Percentiles rank a stretch among this genome's conserved stretches.
phyloP scores from a whole-genome alignment of 2,797 vertebrate genomes.

The Lacerta bilineata region DNA sequence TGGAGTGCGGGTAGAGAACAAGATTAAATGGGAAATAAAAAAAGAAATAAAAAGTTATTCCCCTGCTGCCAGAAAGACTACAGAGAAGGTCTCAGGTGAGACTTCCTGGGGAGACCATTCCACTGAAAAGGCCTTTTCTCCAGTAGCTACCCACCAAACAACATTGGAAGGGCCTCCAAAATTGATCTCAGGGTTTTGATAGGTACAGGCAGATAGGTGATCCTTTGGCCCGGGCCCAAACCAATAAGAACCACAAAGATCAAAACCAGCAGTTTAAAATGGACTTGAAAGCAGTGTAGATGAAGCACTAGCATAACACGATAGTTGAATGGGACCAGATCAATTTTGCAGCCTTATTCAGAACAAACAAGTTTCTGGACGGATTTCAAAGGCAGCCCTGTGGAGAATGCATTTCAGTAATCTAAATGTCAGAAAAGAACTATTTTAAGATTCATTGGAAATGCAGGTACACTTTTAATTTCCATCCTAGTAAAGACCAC shows the following conservation, averaged over 20 bases:
- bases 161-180: too few relatives aligned
- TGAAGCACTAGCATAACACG: background rate
- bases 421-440: background rate
- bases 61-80: too few relatives aligned
- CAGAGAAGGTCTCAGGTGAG: background rate
- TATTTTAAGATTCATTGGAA: background rate
- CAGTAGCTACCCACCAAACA: background rate
- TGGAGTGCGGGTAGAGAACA: too few relatives aligned
- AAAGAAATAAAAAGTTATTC: too few relatives aligned
- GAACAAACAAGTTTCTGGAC: background rate
- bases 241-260: background rate
- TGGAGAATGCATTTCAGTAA: background rate
- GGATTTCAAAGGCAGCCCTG: too few relatives aligned
- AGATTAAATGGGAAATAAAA: too few relatives aligned
- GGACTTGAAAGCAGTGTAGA: background rate
- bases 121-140: background rate
- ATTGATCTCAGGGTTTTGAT: background rate
- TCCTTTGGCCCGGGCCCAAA: background rate
- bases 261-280: background rate
- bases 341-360: background rate
- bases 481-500: constrained; percentile 28
- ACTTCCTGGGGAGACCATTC: background rate
- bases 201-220: background rate
- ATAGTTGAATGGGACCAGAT: background rate
- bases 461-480: background rate